Evolutionary conservation across 2,113 vertebrate genomes (phyloP).

Genomic region (Lathamus discolor): DNA sequence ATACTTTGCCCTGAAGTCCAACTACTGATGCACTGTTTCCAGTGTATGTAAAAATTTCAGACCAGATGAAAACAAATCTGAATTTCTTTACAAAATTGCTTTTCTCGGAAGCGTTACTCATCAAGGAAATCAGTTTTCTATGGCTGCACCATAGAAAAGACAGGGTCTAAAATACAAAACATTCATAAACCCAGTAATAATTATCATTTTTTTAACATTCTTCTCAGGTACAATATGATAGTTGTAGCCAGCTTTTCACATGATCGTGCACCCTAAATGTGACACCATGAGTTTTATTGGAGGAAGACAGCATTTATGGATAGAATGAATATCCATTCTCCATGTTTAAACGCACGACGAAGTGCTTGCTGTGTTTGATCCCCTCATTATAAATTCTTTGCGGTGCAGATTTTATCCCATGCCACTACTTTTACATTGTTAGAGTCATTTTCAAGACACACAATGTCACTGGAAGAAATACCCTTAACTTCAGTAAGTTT

Average conservation of each 20-base stretch:
- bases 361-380: background rate
- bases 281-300: background rate
- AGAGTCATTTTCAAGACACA: background rate
- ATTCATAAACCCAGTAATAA: background rate
- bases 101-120: background rate
- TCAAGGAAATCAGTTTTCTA: background rate
- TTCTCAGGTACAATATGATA: background rate
- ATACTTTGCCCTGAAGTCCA: background rate
- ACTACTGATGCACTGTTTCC: background rate
- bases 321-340: background rate
- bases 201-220: background rate
- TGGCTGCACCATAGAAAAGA: background rate
- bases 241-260: background rate
- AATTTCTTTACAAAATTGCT: background rate
- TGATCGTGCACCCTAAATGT: background rate
- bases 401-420: background rate
- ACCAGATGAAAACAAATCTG: background rate
- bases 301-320: background rate
- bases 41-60: background rate
- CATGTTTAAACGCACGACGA: background rate
- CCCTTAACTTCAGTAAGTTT: background rate
- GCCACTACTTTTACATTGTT: background rate
- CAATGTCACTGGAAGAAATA: background rate
- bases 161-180: background rate
- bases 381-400: background rate